These are phyloP conservation scores for Meloidogyne floridensis DNA, from an alignment of 1,140 invertebrate genomes.

Conservation along the genomic window DNA sequence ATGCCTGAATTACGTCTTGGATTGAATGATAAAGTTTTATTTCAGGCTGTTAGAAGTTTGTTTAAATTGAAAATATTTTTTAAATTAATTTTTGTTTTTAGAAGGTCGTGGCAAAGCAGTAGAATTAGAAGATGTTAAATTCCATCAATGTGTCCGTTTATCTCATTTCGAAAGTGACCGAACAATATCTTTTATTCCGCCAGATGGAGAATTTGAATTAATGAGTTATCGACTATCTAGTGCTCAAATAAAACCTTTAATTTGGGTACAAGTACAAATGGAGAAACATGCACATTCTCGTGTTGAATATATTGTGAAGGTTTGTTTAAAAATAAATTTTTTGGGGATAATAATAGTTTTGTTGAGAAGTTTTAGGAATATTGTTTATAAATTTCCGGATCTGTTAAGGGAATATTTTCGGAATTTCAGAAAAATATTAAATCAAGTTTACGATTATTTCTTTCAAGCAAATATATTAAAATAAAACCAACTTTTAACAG, in stretches of 20 bases:
- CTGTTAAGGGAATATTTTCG: neutral
- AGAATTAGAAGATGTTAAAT: slow-evolving; percentile 71
- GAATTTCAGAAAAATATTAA: neutral
- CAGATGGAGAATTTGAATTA: slow-evolving; percentile 71
- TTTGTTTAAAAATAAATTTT: slow-evolving; percentile 46
- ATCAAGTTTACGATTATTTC: slow-evolving; percentile 51
- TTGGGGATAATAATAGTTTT: neutral
- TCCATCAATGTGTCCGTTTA: slow-evolving; percentile 71
- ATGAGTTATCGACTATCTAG: slow-evolving; percentile 70
- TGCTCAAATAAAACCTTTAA: slow-evolving; percentile 70
- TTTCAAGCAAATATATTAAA: slow-evolving; percentile 51
- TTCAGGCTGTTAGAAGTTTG: slow-evolving; percentile 89
- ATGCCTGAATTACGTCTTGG: slow-evolving; percentile 99
- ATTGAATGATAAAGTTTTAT: slow-evolving; percentile 97
- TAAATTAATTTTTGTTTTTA: neutral
- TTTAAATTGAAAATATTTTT: neutral
- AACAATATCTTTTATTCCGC: slow-evolving; percentile 71
- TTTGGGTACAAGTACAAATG: slow-evolving; percentile 71
- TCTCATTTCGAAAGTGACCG: slow-evolving; percentile 71
- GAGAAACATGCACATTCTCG: slow-evolving; percentile 69
- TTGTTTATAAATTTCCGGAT: neutral
- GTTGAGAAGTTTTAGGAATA: neutral
- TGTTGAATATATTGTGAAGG: slow-evolving; percentile 90
- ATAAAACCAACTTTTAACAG: slow-evolving; percentile 66
- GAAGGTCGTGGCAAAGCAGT: slow-evolving; percentile 67